phyloP scores from a whole-genome alignment of 2,888 invertebrate species.

The Exocentrus adspersus region DNA sequence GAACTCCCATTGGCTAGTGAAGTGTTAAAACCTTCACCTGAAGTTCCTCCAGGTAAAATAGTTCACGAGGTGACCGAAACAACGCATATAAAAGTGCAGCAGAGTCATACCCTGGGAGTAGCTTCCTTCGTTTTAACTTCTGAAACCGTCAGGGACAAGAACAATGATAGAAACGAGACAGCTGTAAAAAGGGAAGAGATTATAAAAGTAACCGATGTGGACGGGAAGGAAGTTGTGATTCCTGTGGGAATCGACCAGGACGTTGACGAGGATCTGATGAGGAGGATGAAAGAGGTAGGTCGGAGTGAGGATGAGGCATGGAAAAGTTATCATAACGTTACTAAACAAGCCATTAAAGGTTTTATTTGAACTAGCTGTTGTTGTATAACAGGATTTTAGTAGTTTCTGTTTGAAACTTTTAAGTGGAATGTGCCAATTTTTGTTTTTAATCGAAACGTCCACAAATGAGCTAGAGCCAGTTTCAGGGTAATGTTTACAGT shows the following conservation, averaged over 20 bases:
- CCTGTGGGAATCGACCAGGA: slow-evolving; percentile 40
- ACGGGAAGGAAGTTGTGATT: slow-evolving; percentile 35
- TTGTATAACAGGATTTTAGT: background rate
- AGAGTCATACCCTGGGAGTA: slow-evolving; percentile 66
- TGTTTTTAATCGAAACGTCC: background rate
- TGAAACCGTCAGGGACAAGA: slow-evolving; percentile 63
- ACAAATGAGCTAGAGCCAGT: too few relatives aligned
- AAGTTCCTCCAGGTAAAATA: slow-evolving; percentile 64
- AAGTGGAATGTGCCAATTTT: slow-evolving; percentile 11
- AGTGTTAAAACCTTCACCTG: slow-evolving; percentile 61
- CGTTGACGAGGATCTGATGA: slow-evolving; percentile 59
- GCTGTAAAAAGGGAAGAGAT: slow-evolving; percentile 43
- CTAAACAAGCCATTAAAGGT: slow-evolving; percentile 70
- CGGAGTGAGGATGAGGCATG: slow-evolving; percentile 61
- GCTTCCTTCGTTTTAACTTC: slow-evolving; percentile 67
- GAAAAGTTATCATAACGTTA: slow-evolving; percentile 66
- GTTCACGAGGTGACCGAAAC: slow-evolving; percentile 66
- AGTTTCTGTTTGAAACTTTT: too few relatives aligned
- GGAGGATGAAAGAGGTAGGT: slow-evolving; percentile 66
- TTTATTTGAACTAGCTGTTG: slow-evolving; percentile 60
- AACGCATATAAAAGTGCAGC: slow-evolving; percentile 66
- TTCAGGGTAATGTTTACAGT: too few relatives aligned
- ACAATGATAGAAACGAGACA: slow-evolving; percentile 46
- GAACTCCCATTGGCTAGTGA: slow-evolving; percentile 57
- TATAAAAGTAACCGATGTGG: slow-evolving; percentile 33